Conservation (phyloP, 2,888 invertebrate genomes). For the Agonopterix arenella region DNA sequence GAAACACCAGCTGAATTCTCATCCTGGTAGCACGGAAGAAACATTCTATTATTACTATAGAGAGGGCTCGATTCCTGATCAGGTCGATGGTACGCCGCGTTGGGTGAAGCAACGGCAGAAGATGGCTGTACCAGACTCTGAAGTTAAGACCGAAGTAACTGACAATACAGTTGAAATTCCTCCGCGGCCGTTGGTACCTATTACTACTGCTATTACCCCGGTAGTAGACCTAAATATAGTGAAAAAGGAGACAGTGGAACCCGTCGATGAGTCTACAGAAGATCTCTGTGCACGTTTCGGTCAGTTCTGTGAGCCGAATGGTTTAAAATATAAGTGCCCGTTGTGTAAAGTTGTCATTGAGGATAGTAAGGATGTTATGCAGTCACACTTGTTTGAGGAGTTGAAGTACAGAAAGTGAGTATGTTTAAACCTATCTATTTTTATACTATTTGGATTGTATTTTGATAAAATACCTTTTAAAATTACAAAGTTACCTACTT, state of each 20-base stretch:
- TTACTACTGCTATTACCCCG: constrained; percentile 9
- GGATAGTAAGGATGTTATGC: constrained; percentile 76
- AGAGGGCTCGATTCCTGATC: constrained; percentile 45
- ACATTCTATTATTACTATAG: constrained; percentile 76
- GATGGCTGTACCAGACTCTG: constrained; percentile 17
- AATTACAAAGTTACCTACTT: no score
- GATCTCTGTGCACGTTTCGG: constrained; percentile 45
- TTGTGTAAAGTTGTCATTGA: constrained; percentile 77
- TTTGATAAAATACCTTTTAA: no score
- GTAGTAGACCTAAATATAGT: constrained; percentile 49
- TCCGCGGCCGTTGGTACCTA: constrained; percentile 9
- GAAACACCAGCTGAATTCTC: constrained; percentile 78
- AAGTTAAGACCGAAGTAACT: constrained; percentile 38
- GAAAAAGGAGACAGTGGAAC: constrained; percentile 40
- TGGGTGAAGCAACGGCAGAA: constrained; percentile 55
- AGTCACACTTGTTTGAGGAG: constrained; percentile 81
- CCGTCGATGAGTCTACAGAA: constrained; percentile 30
- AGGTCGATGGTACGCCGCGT: constrained; percentile 39
- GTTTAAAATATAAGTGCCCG: constrained; percentile 77
- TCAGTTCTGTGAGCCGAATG: constrained; percentile 66
- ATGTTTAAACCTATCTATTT: background rate
- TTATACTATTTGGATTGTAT: no score
- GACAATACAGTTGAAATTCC: background rate
- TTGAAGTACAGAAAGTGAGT: constrained; percentile 80
- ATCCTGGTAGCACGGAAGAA: constrained; percentile 55